phyloP scores from a whole-genome alignment of 2,797 vertebrate genomes.

The Austrolebias charrua region DNA sequence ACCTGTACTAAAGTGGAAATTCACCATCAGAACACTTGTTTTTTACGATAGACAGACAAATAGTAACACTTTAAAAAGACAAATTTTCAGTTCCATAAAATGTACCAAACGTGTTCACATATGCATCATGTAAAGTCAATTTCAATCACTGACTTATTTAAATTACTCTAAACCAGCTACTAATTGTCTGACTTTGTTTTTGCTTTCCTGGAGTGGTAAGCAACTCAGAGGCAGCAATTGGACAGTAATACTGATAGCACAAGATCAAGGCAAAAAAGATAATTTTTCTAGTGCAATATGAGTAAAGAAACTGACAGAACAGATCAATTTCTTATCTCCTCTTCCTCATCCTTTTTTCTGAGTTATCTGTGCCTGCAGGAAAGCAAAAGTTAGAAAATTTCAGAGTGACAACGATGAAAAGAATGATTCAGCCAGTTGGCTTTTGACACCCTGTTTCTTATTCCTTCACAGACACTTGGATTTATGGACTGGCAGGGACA shows the following conservation, averaged over 20 bases:
- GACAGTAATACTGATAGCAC: constrained; percentile 11
- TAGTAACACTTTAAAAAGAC: too few relatives aligned
- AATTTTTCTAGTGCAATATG: constrained; percentile 13
- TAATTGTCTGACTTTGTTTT: background rate
- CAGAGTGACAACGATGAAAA: constrained; percentile 39
- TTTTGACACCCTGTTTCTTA: constrained; percentile 36
- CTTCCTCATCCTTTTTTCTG: constrained; percentile 13
- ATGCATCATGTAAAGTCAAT: too few relatives aligned
- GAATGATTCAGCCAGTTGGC: constrained; percentile 32
- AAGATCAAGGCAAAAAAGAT: constrained; percentile 21
- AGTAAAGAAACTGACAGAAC: constrained; percentile 24
- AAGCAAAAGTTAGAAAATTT: constrained; percentile 33
- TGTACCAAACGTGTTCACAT: too few relatives aligned
- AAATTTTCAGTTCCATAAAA: too few relatives aligned
- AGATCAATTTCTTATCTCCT: constrained; percentile 22
- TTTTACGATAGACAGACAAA: too few relatives aligned
- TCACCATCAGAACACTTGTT: too few relatives aligned
- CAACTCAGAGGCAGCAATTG: background rate
- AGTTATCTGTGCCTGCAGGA: constrained; percentile 31
- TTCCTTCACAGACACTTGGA: constrained; percentile 17
- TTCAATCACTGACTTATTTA: too few relatives aligned
- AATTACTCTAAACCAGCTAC: constrained; percentile 6
- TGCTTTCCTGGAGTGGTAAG: background rate
- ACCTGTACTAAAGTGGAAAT: too few relatives aligned
- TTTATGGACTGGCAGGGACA: constrained; percentile 20